A percentile compares a stretch with the other conserved stretches of the same genome.
Conservation (phyloP, 1,140 invertebrate species). For the Bombyx mandarina region DNA sequence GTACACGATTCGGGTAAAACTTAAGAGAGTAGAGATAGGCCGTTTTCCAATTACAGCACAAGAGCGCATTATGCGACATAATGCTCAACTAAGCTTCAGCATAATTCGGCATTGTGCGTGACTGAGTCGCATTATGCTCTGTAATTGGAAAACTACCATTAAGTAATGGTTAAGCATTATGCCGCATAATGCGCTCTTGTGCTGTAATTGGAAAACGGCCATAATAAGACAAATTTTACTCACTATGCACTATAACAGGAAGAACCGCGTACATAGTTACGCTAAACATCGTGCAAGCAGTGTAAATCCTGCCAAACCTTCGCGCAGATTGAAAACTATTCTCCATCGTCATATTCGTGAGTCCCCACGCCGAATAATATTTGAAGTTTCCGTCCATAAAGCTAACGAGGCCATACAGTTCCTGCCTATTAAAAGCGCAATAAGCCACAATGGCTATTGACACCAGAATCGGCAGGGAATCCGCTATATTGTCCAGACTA, state of each 20-base stretch:
- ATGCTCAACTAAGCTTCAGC: too few relatives aligned
- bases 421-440: slow-evolving; percentile 30
- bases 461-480: slow-evolving; percentile 36
- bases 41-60: too few relatives aligned
- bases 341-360: slow-evolving; percentile 58
- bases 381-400: slow-evolving; percentile 46
- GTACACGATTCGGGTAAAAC: too few relatives aligned
- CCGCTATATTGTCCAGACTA: slow-evolving; percentile 41
- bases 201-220: too few relatives aligned
- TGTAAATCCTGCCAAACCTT: slow-evolving; percentile 46
- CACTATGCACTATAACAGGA: slow-evolving; percentile 42
- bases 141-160: too few relatives aligned
- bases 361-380: slow-evolving; percentile 40
- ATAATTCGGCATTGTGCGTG: too few relatives aligned
- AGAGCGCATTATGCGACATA: too few relatives aligned
- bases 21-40: too few relatives aligned
- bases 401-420: slow-evolving; percentile 37
- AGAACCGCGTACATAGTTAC: slow-evolving; percentile 40
- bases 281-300: slow-evolving; percentile 45
- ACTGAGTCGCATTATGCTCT: too few relatives aligned
- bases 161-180: too few relatives aligned
- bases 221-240: slow-evolving; percentile 17
- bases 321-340: slow-evolving; percentile 38
- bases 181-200: too few relatives aligned
- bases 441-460: slow-evolving; percentile 43